A percentile compares a stretch with the other conserved stretches of the same genome.
Conservation (phyloP, 2,113 vertebrate species). For the Bungarus multicinctus region DNA sequence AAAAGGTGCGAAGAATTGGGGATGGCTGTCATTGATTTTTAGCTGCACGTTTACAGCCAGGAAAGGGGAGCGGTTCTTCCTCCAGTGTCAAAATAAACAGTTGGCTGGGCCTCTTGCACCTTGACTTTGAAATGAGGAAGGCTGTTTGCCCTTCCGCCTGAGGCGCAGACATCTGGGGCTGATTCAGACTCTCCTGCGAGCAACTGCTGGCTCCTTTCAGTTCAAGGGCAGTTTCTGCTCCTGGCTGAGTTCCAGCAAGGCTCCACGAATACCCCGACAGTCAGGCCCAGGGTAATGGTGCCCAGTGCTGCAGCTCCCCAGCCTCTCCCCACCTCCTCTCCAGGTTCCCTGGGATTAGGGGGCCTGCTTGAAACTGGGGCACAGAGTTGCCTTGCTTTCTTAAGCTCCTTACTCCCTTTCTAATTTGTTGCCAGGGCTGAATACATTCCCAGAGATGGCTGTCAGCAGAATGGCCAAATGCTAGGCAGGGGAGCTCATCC, state of each 20-base stretch:
- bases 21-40: neutral
- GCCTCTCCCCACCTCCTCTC: neutral
- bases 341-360: neutral
- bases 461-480: constrained; percentile 16
- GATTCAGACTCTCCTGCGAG: neutral
- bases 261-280: neutral
- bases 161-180: neutral
- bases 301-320: neutral
- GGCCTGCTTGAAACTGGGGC: constrained; percentile 14
- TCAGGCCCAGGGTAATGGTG: neutral
- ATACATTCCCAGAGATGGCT: constrained; percentile 28
- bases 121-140: neutral
- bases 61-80: neutral
- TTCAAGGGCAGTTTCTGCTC: neutral
- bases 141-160: neutral
- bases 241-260: neutral
- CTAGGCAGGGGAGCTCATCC: neutral
- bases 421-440: constrained; percentile 15
- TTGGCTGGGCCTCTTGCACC: neutral
- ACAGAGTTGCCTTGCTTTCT: neutral
- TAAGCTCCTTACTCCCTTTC: constrained; percentile 34
- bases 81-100: neutral
- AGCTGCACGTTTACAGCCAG: neutral
- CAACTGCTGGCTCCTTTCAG: neutral
- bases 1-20: neutral